Base-by-base conservation (phyloP, 1,140 invertebrate genomes). In the Nymphalis io region DNA sequence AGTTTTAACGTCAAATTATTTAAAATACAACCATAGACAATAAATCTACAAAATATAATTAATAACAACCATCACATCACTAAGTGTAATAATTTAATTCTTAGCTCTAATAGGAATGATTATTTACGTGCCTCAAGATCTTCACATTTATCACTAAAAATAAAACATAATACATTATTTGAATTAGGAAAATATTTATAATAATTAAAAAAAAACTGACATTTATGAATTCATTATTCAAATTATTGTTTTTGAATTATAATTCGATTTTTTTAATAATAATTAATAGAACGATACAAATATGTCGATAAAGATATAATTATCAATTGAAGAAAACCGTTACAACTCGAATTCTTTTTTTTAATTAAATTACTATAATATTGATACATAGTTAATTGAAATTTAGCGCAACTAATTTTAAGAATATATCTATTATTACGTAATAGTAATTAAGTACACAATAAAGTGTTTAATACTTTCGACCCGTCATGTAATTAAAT, bases 41-140 rank as follows among this genome's bases (percentile, higher is more conserved):
- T 27, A 33, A 13, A 55, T 27, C 20, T 55, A 55, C 51, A 33
- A 55, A 33, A 12, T 51, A 51, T 8, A 46, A 46, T 46, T n/a
- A 21, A 18, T 51, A 27, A 15, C 23, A 15, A 27, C 16, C 23
- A 55, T 6, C 21, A 55, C 27, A 13, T 55, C 51, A 55, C 51
- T 55, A 55, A 55, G 23, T 23, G 51, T 55, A 27, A 23, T 55
- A 55, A 55, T 15, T 55, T 55, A 55, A 27, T 55, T 55, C 20
- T 55, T 55, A 55, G 0, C 23, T 12, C 51, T 55, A 55, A 27
- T 20, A 55, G 51, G 51, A 55, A 55, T 55, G 51, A 23, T 55
- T 15, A 55, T 27, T 55, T 55, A 27, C 20, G 16, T 27, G 51
- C 51, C 15, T 15, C 13, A 55, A 55, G 2, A 51, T 8, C 18